Evolutionary conservation across 1,140 invertebrate genomes (phyloP).

Genomic region (Eulimnadia texana): DNA sequence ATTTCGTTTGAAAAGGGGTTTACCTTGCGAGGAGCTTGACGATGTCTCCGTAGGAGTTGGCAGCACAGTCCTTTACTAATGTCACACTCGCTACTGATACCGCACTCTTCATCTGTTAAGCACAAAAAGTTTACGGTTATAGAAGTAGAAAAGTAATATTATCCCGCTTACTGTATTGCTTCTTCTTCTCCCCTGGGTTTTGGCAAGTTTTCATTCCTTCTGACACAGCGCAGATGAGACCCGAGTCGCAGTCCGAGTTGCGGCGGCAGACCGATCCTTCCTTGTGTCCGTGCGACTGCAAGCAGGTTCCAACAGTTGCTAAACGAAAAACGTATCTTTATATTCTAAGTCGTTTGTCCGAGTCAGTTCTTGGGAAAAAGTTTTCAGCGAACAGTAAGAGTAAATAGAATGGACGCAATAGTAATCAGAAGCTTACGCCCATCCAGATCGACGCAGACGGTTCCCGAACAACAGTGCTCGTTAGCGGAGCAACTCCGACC

Average conservation of each 20-base stretch:
- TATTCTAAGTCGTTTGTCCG: too few species aligned
- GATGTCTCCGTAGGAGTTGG: constrained; percentile 66
- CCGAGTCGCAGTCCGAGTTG: constrained; percentile 57
- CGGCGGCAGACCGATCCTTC: constrained; percentile 54
- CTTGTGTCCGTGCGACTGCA: constrained; percentile 53
- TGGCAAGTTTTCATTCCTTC: constrained; percentile 47
- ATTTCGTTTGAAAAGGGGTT: too few species aligned
- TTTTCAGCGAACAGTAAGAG: too few species aligned
- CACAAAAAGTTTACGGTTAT: background rate
- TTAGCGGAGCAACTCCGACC: constrained; percentile 43
- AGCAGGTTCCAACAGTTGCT: constrained; percentile 48
- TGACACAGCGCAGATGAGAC: constrained; percentile 43
- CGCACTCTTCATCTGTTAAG: constrained; percentile 57
- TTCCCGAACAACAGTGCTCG: constrained; percentile 58
- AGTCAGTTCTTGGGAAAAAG: too few species aligned
- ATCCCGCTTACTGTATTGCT: constrained; percentile 47
- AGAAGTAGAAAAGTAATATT: constrained; percentile 3
- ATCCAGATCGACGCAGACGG: constrained; percentile 54
- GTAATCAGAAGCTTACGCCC: constrained; percentile 37
- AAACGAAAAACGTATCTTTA: constrained; percentile 15
- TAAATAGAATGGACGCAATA: background rate
- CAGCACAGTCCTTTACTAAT: constrained; percentile 71
- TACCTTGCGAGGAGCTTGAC: constrained; percentile 66
- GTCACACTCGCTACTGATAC: constrained; percentile 69
- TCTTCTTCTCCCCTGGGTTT: constrained; percentile 51